Percentiles rank a stretch among this genome's conserved stretches.
Conservation (phyloP, 1,140 invertebrate species). For the Lasaia peninsularis region DNA sequence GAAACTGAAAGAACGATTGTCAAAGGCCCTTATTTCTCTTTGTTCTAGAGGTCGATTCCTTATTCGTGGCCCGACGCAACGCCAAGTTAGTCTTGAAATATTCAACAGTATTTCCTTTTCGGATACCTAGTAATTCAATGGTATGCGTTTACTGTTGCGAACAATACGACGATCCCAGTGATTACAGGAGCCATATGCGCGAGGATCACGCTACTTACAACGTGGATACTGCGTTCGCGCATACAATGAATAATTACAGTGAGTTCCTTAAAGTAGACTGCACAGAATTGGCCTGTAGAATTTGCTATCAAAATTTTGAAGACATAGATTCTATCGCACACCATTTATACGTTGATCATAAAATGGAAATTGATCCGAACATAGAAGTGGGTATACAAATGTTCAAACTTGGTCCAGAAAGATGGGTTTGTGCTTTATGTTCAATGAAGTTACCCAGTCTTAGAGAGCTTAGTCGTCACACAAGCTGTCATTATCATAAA, state of each 20-base stretch:
- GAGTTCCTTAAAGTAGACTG: slow-evolving; percentile 56
- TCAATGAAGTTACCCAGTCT: slow-evolving; percentile 37
- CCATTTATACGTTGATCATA: slow-evolving; percentile 41
- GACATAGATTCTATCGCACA: slow-evolving; percentile 30
- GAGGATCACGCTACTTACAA: slow-evolving; percentile 41
- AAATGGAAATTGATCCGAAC: slow-evolving; percentile 36
- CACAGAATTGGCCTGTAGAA: slow-evolving; percentile 41
- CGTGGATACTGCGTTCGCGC: slow-evolving; percentile 47
- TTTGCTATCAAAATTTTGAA: slow-evolving; percentile 34
- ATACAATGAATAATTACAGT: slow-evolving; percentile 36
- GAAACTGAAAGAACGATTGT: slow-evolving; percentile 31
- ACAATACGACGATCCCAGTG: slow-evolving; percentile 41
- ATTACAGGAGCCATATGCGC: slow-evolving; percentile 44
- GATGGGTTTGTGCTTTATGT: slow-evolving; percentile 43
- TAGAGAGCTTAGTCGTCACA: slow-evolving; percentile 46
- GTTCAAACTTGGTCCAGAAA: slow-evolving; percentile 43
- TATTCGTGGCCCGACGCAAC: slow-evolving; percentile 49
- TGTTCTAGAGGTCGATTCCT: slow-evolving; percentile 59
- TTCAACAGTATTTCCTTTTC: slow-evolving; percentile 56
- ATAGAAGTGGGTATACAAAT: slow-evolving; percentile 46
- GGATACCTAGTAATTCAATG: slow-evolving; percentile 44
- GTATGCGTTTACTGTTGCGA: slow-evolving; percentile 59
- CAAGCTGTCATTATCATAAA: slow-evolving; percentile 47
- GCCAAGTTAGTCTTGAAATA: slow-evolving; percentile 55
- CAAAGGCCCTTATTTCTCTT: slow-evolving; percentile 51